Percentiles rank a stretch among this genome's conserved stretches.
phyloP scores from a whole-genome alignment of 2,113 vertebrate genomes.

The Boulengerochromis microlepis region DNA sequence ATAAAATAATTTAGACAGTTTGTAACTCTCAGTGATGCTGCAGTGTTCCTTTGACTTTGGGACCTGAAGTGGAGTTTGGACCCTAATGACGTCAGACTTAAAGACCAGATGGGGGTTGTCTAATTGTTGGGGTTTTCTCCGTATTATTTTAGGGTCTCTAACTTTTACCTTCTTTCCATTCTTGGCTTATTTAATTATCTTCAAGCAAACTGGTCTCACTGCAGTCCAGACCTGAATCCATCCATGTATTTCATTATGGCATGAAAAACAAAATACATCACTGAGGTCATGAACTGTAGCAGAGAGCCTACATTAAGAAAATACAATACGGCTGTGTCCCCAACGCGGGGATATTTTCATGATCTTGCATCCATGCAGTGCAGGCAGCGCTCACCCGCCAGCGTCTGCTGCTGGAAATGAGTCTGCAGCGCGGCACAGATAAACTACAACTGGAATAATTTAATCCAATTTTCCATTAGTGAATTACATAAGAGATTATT shows the following conservation, averaged over 20 bases:
- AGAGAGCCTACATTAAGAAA: accelerated
- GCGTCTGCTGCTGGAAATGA: neutral
- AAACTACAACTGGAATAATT: neutral
- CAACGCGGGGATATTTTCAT: neutral
- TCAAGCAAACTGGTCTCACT: neutral
- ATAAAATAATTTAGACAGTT: neutral
- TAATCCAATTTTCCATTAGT: slow-evolving; percentile 10
- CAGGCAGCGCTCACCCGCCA: neutral
- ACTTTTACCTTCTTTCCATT: neutral
- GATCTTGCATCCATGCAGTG: neutral
- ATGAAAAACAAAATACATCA: neutral
- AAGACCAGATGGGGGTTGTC: accelerated
- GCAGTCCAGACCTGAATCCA: neutral
- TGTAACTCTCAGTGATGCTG: neutral
- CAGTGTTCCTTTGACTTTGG: neutral
- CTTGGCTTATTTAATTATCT: accelerated
- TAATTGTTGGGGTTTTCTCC: accelerated
- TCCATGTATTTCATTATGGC: neutral
- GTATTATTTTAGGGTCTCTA: neutral
- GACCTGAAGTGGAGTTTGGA: neutral
- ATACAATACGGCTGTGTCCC: neutral
- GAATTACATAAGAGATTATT: slow-evolving; percentile 1
- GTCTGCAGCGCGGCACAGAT: neutral
- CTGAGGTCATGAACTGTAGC: neutral
- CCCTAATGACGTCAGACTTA: neutral